phyloP scores from a whole-genome alignment of 2,888 invertebrate genomes.

The Caenorhabditis japonica region DNA sequence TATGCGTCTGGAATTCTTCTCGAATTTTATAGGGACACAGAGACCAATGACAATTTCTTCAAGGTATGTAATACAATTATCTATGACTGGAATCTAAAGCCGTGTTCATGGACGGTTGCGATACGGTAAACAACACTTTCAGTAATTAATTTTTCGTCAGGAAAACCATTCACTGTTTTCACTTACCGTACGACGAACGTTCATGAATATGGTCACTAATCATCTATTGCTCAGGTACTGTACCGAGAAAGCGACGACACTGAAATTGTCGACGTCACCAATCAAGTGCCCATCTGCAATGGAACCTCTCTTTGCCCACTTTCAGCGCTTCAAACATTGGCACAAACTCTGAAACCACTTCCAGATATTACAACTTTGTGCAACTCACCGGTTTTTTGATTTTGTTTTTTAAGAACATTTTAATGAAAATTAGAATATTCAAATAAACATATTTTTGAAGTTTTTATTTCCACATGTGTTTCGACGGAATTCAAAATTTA shows the following conservation, averaged over 20 bases:
- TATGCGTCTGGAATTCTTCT: conserved; percentile 28
- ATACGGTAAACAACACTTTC: too few relatives aligned
- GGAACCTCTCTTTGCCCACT: conserved; percentile 29
- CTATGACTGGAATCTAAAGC: too few relatives aligned
- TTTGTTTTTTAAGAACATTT: background rate
- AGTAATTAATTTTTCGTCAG: too few relatives aligned
- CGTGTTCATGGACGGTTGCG: too few relatives aligned
- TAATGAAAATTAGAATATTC: too few relatives aligned
- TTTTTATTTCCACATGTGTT: too few relatives aligned
- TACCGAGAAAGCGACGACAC: conserved; percentile 20
- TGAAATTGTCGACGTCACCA: conserved; percentile 10
- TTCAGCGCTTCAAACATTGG: conserved; percentile 11
- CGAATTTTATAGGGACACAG: conserved; percentile 32
- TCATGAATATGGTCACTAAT: too few relatives aligned
- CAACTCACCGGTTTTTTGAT: background rate
- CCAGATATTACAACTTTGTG: conserved; percentile 26
- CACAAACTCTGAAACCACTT: conserved; percentile 17
- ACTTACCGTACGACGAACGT: too few relatives aligned
- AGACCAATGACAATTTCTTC: conserved; percentile 31
- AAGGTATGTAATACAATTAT: conserved; percentile 3
- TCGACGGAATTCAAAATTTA: too few relatives aligned
- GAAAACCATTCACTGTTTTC: too few relatives aligned
- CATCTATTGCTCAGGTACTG: too few relatives aligned
- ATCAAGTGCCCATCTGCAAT: conserved; percentile 24
- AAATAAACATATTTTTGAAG: too few relatives aligned